Evolutionary conservation across 2,113 vertebrate species (phyloP), one percentile per base, ranked within the genome.

Genomic region (Zeus faber): DNA sequence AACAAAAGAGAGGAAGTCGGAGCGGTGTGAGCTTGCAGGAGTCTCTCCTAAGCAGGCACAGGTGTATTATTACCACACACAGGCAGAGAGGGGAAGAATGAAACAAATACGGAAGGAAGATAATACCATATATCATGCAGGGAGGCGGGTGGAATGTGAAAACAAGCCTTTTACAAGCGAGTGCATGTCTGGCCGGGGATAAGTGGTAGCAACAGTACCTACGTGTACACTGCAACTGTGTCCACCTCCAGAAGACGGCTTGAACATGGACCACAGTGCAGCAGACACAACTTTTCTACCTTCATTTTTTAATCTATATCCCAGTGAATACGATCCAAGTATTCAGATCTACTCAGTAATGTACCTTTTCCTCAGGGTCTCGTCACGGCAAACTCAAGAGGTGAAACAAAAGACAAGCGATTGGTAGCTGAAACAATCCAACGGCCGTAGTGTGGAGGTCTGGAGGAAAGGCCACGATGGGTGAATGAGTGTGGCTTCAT

Each of bases 151-250:
- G 79, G 85, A 87, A 84, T 82, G 77, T 68, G 78, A 80, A 76
- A 85, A 84, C 78, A 82, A 74, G 63, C 64, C 65, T 76, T 76
- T 74, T 62, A 76, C 81, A 84, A 71, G 85, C 69, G 60, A 62
- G 60, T 41, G 77, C 85, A 82, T 59, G 85, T 65, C 78, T 71
- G 69, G 6, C 39, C 37, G 45, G 63, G 67, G 72, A 66, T 61
- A 60, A 63, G 60, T 29, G 20, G 49, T 54, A 62, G 71, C 62
- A 74, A 49, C 57, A 67, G 54, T 48, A 62, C 58, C 70, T 56
- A 73, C 45, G 56, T 53, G 27, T 40, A 54, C 17, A 46, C 54
- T 50, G 3, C 17, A 20, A 54, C 10, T 6, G 5, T 8, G 26
- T 21, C 25, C 18, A 24, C 8, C 46, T 6, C 1, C 48, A 8